These are phyloP conservation scores for Alviniconcha marisindica DNA, from an alignment of 1,140 invertebrate genomes.

Conservation along the genomic window DNA sequence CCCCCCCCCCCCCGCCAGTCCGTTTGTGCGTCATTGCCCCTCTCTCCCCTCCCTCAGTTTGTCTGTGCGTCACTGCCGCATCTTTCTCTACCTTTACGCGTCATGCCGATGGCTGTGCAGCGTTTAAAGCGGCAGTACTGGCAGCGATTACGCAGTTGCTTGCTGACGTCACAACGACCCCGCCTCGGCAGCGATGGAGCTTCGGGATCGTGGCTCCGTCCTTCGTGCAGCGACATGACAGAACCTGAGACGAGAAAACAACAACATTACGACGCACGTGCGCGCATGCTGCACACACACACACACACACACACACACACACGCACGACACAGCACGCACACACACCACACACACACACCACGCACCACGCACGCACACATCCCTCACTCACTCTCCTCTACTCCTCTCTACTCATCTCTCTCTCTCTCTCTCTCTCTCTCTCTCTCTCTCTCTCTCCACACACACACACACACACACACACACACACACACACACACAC, in stretches of 20 bases:
- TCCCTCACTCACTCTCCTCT: too few relatives aligned
- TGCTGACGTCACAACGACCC: constrained; percentile 64
- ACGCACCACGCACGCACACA: neutral
- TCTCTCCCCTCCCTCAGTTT: too few relatives aligned
- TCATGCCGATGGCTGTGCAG: constrained; percentile 98
- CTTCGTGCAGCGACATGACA: constrained; percentile 70
- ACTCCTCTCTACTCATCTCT: neutral
- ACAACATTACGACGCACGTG: neutral
- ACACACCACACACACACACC: neutral
- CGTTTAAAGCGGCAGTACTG: constrained; percentile 99
- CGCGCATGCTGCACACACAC: too few relatives aligned
- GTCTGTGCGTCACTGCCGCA: too few relatives aligned
- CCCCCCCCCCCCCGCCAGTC: too few relatives aligned
- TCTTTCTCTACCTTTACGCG: constrained; percentile 49
- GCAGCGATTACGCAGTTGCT: constrained; percentile 91
- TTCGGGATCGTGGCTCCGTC: constrained; percentile 61
- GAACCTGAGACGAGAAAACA: constrained; percentile 61
- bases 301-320: too few relatives aligned
- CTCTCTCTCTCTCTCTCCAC: neutral
- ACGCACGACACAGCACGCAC: neutral
- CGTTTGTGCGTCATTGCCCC: too few relatives aligned
- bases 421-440: neutral
- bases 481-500: neutral
- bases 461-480: neutral
- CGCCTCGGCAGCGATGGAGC: too few relatives aligned